phyloP scores from a whole-genome alignment of 2,888 invertebrate species.

The Chrysina gloriosa region DNA sequence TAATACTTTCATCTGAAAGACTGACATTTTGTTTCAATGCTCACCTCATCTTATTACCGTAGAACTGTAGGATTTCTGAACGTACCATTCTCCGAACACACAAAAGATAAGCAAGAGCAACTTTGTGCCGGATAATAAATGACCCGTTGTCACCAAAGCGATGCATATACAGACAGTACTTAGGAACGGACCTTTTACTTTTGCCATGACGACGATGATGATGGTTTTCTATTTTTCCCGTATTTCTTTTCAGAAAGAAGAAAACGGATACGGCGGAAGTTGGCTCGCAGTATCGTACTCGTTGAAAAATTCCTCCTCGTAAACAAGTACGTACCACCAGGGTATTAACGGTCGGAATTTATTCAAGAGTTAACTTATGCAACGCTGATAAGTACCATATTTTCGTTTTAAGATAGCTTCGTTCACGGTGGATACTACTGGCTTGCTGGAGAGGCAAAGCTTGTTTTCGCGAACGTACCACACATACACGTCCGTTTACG shows the following conservation, averaged over 20 bases:
- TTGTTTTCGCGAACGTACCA: not conserved
- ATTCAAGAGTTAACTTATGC: slow-evolving; percentile 4
- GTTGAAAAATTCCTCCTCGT: not conserved
- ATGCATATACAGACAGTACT: not conserved
- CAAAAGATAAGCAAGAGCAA: not conserved
- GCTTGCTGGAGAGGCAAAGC: not conserved
- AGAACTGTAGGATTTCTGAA: not conserved
- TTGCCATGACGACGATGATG: too few species aligned
- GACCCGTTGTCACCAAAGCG: not conserved
- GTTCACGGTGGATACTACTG: not conserved
- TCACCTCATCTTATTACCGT: not conserved
- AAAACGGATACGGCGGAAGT: too few species aligned
- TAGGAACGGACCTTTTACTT: not conserved
- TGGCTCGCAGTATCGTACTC: too few species aligned
- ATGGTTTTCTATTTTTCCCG: not conserved
- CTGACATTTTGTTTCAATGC: not conserved
- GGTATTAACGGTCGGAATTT: not conserved
- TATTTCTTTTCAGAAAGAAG: not conserved
- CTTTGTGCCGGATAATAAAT: not conserved
- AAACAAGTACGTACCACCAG: not conserved
- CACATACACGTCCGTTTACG: too few species aligned
- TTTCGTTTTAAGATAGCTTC: not conserved
- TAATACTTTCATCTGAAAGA: not conserved
- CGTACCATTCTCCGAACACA: too few species aligned
- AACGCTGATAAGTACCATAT: not conserved